phyloP scores from a whole-genome alignment of 2,888 invertebrate species.

The Amiota communis region DNA sequence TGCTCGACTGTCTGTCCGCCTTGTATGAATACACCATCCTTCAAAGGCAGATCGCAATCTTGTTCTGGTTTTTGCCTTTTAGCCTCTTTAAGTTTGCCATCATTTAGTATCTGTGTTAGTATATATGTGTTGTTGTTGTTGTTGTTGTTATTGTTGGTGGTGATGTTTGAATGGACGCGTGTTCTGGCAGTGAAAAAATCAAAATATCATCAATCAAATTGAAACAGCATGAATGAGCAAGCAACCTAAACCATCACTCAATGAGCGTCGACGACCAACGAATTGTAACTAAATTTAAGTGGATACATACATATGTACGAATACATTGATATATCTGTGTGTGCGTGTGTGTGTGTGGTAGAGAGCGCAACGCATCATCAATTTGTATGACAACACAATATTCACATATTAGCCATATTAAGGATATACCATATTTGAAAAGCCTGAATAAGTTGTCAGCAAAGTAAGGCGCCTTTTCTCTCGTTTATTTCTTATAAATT shows the following conservation, averaged over 20 bases:
- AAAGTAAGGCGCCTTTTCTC: no score
- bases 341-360: conserved; percentile 18
- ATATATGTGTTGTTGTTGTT: neutral
- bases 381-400: conserved; percentile 6
- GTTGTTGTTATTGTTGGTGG: neutral
- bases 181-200: conserved; percentile 16
- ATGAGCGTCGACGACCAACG: neutral
- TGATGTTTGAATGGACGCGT: neutral
- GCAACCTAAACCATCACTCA: neutral
- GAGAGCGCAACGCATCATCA: neutral
- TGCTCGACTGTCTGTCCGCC: no score
- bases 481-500: no score
- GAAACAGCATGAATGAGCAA: neutral
- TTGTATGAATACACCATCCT: no score
- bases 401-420: neutral
- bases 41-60: neutral
- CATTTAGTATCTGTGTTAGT: no score
- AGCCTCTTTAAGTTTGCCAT: neutral
- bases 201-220: conserved; percentile 25
- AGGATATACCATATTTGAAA: no score
- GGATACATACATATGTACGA: conserved; percentile 17
- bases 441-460: no score
- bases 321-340: conserved; percentile 26
- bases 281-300: no score
- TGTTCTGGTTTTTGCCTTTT: neutral